These are phyloP conservation scores for Lasiurus cinereus DNA, from an alignment of 2,113 vertebrate genomes.

Conservation along the genomic window DNA sequence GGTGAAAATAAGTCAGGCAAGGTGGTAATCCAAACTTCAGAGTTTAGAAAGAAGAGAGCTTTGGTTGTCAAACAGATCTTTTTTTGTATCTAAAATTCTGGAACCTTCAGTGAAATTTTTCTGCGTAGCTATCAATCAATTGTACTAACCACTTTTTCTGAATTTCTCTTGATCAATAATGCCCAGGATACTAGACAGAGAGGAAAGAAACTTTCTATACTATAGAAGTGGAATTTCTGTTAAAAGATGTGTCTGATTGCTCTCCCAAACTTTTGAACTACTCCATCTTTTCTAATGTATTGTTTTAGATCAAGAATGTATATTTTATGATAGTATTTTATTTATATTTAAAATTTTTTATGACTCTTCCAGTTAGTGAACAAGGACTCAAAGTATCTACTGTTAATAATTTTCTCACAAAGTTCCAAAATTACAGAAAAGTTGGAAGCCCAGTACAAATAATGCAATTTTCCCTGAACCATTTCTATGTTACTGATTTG, in stretches of 20 bases:
- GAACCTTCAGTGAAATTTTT: not conserved
- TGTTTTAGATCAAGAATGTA: slow-evolving; percentile 10
- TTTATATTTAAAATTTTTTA: not conserved
- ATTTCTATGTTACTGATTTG: slow-evolving; percentile 30
- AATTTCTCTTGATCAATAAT: not conserved
- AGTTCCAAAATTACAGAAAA: not conserved
- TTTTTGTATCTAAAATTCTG: slow-evolving; percentile 26
- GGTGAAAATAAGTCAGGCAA: not conserved
- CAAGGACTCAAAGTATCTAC: not conserved
- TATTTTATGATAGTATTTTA: slow-evolving; percentile 20
- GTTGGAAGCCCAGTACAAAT: not conserved
- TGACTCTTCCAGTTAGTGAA: not conserved
- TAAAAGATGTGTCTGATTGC: slow-evolving; percentile 26
- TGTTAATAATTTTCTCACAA: not conserved
- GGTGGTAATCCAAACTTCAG: not conserved
- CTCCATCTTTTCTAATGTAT: not conserved
- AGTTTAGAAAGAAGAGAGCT: slow-evolving; percentile 33
- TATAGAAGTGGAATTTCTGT: not conserved
- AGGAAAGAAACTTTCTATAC: not conserved
- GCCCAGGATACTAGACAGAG: not conserved
- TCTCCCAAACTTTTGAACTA: not conserved
- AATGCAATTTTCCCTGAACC: not conserved
- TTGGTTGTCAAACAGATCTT: not conserved
- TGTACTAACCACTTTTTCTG: not conserved
- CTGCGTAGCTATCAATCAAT: not conserved